These are phyloP conservation scores for Hippocampus comes DNA, from an alignment of 2,113 vertebrate species.

Conservation along the genomic window DNA sequence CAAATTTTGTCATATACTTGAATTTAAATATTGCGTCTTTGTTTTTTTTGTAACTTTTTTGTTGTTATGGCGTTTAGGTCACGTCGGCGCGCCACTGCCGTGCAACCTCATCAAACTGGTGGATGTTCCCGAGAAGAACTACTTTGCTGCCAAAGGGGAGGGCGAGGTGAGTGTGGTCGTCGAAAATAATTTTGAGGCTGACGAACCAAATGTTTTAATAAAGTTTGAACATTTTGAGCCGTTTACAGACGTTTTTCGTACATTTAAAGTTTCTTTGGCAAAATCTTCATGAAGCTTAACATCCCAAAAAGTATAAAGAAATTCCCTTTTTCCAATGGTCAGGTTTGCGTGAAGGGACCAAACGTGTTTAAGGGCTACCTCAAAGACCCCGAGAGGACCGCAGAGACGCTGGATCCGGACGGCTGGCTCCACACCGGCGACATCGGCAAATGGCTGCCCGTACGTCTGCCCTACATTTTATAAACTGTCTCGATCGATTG, in stretches of 20 bases:
- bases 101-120: conserved; percentile 94
- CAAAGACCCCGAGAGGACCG: conserved; percentile 87
- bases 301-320: not conserved
- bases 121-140: conserved; percentile 94
- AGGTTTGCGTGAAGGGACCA: conserved; percentile 97
- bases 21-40: not conserved
- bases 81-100: conserved; percentile 92
- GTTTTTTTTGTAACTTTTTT: not conserved
- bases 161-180: conserved; percentile 81
- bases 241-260: too few relatives aligned
- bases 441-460: conserved; percentile 92
- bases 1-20: too few relatives aligned
- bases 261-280: not conserved
- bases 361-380: conserved; percentile 98
- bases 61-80: conserved; percentile 70
- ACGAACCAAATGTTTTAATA: too few relatives aligned
- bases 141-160: conserved; percentile 90
- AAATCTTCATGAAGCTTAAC: not conserved
- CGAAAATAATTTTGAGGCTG: too few relatives aligned
- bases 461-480: conserved; percentile 56
- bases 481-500: too few relatives aligned
- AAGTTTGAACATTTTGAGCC: not conserved
- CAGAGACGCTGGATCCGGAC: conserved; percentile 85
- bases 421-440: conserved; percentile 97
- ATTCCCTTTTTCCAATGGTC: conserved; percentile 11